Conservation (phyloP, 2,888 invertebrate species). For the Miltochrista miniata region DNA sequence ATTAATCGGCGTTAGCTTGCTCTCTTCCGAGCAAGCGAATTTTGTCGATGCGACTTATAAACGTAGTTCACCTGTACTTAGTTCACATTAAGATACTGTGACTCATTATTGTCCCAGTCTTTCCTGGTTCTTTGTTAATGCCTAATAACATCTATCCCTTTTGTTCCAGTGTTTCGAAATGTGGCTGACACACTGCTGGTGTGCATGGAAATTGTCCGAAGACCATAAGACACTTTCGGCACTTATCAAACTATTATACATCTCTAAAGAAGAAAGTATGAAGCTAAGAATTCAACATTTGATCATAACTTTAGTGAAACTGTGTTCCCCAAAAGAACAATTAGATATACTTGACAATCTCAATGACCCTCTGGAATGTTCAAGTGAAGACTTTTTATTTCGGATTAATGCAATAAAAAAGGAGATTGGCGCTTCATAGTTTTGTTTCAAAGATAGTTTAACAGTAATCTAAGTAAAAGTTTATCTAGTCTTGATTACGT, state of each 20-base stretch:
- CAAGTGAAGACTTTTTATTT: slow-evolving; percentile 44
- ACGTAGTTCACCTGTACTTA: too few species aligned
- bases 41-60: too few species aligned
- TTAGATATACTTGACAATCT: slow-evolving; percentile 45
- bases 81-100: too few species aligned
- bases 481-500: too few species aligned
- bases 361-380: slow-evolving; percentile 32
- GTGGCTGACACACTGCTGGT: slow-evolving; percentile 72
- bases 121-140: too few species aligned
- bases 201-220: slow-evolving; percentile 55
- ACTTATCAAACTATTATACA: slow-evolving; percentile 64
- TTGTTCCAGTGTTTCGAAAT: slow-evolving; percentile 62
- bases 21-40: too few species aligned
- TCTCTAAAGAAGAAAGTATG: slow-evolving; percentile 47
- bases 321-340: slow-evolving; percentile 54
- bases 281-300: slow-evolving; percentile 49
- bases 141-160: neutral
- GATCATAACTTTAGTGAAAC: slow-evolving; percentile 53
- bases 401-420: slow-evolving; percentile 52
- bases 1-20: too few species aligned
- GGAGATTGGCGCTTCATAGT: slow-evolving; percentile 24
- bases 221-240: slow-evolving; percentile 58
- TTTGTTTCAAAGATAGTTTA: too few species aligned
- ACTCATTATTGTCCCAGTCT: too few species aligned
- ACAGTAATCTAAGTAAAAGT: too few species aligned